Percentiles rank a stretch among this genome's conserved stretches.
Conservation (phyloP, 2,888 invertebrate genomes). For the Quadroppia sp. region DNA sequence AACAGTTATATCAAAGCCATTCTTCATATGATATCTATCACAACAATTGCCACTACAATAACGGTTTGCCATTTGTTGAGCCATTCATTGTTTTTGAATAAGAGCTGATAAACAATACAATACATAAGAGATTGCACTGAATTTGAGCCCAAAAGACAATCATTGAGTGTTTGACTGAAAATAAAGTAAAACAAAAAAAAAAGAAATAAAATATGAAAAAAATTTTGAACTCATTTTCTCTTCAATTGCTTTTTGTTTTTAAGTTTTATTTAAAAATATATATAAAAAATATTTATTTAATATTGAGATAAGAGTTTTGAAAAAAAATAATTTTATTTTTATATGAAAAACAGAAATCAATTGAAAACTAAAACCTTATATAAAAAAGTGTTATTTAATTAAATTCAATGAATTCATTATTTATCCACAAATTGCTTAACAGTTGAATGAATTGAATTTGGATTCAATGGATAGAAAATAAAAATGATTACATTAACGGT, state of each 20-base stretch:
- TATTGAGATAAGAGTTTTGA: neutral
- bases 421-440: no score
- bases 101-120: neutral
- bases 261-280: neutral
- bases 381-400: no score
- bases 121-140: neutral
- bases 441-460: no score
- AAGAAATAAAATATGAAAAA: neutral
- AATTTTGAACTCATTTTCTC: neutral
- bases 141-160: neutral
- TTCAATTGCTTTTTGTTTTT: neutral
- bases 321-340: neutral
- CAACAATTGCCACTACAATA: neutral
- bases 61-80: conserved; percentile 28
- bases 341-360: neutral
- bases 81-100: conserved; percentile 5
- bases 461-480: neutral
- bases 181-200: neutral
- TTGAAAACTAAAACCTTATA: no score
- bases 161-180: neutral
- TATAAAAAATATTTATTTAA: neutral
- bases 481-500: neutral
- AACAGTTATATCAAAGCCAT: neutral
- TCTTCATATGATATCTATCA: neutral
- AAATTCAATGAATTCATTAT: no score